Evolutionary conservation across 2,888 invertebrate genomes (phyloP).

Genomic region (Ophion slaviceki): DNA sequence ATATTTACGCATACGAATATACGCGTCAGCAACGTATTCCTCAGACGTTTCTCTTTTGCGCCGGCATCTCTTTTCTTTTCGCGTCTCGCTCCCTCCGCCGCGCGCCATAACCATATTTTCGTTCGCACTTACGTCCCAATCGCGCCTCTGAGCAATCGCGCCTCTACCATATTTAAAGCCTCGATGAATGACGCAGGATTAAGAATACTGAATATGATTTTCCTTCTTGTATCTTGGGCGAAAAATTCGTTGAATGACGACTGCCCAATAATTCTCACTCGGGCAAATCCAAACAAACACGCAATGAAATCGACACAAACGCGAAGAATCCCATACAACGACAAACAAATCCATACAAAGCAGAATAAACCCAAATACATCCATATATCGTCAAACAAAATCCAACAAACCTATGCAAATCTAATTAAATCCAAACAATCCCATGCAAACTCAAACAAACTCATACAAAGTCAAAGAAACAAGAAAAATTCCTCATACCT

Average conservation of each 20-base stretch:
- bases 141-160: conserved; percentile 37
- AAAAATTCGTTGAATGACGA: background rate
- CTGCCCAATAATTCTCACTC: no score
- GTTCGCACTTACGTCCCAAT: conserved; percentile 7
- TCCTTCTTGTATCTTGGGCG: background rate
- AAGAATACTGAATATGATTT: background rate
- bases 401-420: no score
- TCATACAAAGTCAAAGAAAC: background rate
- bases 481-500: no score
- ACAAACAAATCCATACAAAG: no score
- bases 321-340: no score
- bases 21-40: background rate
- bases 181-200: conserved; percentile 4
- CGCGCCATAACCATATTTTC: conserved; percentile 34
- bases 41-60: conserved; percentile 55
- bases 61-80: conserved; percentile 56
- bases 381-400: no score
- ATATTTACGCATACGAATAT: no score
- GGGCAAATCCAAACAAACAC: no score
- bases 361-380: no score
- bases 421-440: background rate
- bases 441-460: background rate
- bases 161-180: conserved; percentile 48
- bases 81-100: conserved; percentile 41
- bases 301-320: no score